phyloP scores from a whole-genome alignment of 2,797 vertebrate genomes.

The Falco rusticolus region DNA sequence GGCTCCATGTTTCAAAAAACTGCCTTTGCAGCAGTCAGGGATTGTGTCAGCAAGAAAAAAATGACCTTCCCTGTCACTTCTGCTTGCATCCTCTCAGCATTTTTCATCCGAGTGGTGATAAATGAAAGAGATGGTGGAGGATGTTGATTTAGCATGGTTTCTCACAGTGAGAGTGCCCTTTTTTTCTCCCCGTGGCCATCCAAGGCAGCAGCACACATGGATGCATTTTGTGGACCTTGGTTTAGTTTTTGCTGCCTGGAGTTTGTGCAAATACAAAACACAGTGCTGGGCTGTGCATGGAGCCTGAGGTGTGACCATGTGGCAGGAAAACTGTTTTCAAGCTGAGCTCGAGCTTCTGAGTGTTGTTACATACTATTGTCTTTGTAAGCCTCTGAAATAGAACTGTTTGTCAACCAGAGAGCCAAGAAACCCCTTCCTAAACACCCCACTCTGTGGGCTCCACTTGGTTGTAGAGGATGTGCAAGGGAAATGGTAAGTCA shows the following conservation, averaged over 20 bases:
- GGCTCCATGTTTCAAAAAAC: conserved; percentile 37
- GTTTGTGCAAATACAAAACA: not conserved
- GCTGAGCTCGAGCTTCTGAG: not conserved
- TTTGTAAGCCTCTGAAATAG: not conserved
- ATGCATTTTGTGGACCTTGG: not conserved
- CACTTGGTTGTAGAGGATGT: not conserved
- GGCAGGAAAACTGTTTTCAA: not conserved
- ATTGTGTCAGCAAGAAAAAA: conserved; percentile 47
- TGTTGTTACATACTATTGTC: not conserved
- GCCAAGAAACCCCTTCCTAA: not conserved
- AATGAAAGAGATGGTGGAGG: conserved; percentile 15
- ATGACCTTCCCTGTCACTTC: conserved; percentile 61
- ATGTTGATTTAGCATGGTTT: not conserved
- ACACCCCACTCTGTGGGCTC: not conserved
- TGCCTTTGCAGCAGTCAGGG: conserved; percentile 39
- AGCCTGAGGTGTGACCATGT: not conserved
- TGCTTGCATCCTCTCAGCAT: conserved; percentile 27
- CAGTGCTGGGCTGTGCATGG: not conserved
- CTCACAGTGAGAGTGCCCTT: not conserved
- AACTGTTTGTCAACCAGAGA: not conserved
- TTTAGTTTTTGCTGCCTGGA: not conserved
- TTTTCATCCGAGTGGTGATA: conserved; percentile 13
- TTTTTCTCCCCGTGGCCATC: not conserved
- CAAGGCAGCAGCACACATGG: not conserved
- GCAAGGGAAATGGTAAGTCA: not conserved